Evolutionary conservation across 1,140 invertebrate genomes (phyloP), one percentile per base, ranked within the genome.

Genomic region (Habropoda laboriosa): DNA sequence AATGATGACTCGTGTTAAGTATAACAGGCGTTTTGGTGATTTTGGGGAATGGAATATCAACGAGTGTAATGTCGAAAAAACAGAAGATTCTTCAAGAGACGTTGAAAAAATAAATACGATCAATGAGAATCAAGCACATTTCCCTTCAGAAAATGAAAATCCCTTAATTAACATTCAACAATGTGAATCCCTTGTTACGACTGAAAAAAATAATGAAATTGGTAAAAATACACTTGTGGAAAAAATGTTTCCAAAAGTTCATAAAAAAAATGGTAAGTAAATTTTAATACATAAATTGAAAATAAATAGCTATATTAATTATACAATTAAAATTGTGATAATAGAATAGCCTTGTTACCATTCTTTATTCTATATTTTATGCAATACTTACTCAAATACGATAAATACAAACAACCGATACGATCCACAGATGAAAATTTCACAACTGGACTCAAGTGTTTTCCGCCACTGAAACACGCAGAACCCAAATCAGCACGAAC

Each of bases 391-490:
- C 6, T 30, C 24, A 30, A 30, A 18, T 38, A 24, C 40, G 30
- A 40, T 0, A 66, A 42, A 47, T 27, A 51, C 24, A 21, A 30
- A 8, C 6, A 27, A 38, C 3, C 2, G 3, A n/a, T 53, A 7
- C 8, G 3, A 67, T 40, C 6, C 16, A 12, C 27, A 78, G 66
- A 40, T 1, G 30, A 49, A 12, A 49, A 58, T 42, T 16, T 7
- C 8, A 10, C 2, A 12, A 57, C 47, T 12, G 42, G 27, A 1
- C 21, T 55, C 21, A 35, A 7, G 3, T 53, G 16, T 6, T 78
- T 78, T 13, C 75, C 75, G 3, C 75, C 75, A 1, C 13, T 78
- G 53, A 60, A 38, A 21, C 10, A 70, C n/a, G 10, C 40, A 12
- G 4, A 27, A 30, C 5, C 53, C 16, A 27, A 27, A 2, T 5